These are phyloP conservation scores for Hozukius guyotensis DNA, from an alignment of 2,797 vertebrate species.

Conservation along the genomic window DNA sequence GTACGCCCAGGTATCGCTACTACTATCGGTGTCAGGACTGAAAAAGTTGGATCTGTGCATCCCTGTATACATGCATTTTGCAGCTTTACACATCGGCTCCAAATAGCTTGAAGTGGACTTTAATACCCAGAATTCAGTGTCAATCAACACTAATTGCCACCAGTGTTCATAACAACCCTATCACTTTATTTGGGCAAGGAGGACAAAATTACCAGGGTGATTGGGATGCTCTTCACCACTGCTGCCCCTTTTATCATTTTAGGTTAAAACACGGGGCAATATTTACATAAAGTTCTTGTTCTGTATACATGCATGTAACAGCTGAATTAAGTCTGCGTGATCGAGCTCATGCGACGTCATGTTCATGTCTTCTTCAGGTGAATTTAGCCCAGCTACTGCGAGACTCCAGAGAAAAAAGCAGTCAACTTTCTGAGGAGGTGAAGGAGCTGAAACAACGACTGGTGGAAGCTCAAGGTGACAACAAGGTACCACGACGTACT, in stretches of 20 bases:
- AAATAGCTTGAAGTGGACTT: too few species aligned
- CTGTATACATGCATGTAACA: not conserved
- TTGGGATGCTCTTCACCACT: not conserved
- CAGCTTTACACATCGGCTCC: too few species aligned
- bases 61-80: too few species aligned
- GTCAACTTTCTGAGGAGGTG: slow-evolving; percentile 90
- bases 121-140: too few species aligned
- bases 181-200: not conserved
- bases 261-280: not conserved
- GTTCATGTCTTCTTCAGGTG: slow-evolving; percentile 80
- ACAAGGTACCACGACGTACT: slow-evolving; percentile 86
- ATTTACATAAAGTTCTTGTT: not conserved
- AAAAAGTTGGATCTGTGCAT: too few species aligned
- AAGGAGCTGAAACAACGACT: slow-evolving; percentile 94
- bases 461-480: slow-evolving; percentile 94
- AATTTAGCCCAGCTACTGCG: slow-evolving; percentile 92
- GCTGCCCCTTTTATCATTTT: not conserved
- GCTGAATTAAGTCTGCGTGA: not conserved
- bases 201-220: not conserved
- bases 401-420: slow-evolving; percentile 90
- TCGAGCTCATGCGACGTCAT: not conserved
- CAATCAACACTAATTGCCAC: not conserved
- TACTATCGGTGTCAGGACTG: too few species aligned
- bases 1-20: too few species aligned
- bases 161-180: not conserved